These are phyloP conservation scores for Aphodius sticticus DNA, from an alignment of 2,888 invertebrate genomes.

Conservation along the genomic window DNA sequence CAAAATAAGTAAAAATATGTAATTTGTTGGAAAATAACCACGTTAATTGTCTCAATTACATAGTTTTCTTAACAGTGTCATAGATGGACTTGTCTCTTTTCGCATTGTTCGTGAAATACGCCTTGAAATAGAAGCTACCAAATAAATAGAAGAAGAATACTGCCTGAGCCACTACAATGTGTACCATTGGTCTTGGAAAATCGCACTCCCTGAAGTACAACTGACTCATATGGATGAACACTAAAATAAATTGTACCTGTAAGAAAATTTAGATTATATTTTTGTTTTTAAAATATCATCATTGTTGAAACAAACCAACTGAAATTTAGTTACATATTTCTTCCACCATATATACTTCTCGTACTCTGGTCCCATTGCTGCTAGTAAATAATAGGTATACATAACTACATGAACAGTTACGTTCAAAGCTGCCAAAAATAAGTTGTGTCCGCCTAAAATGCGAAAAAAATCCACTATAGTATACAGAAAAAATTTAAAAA, in stretches of 20 bases:
- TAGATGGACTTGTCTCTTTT: background rate
- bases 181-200: constrained; percentile 4
- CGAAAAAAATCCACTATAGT: constrained; percentile 60
- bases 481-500: constrained; percentile 69
- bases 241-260: constrained; percentile 73
- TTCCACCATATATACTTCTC: constrained; percentile 91
- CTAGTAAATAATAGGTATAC: constrained; percentile 85
- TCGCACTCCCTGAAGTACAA: constrained; percentile 22
- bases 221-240: constrained; percentile 66
- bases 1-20: background rate
- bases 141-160: constrained; percentile 12
- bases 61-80: background rate
- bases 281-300: background rate
- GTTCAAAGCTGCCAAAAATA: constrained; percentile 81
- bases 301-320: constrained; percentile 51
- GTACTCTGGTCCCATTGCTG: constrained; percentile 81
- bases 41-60: background rate
- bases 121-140: constrained; percentile 4
- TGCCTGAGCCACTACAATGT: background rate
- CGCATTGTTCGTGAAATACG: background rate
- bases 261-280: constrained; percentile 41
- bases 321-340: constrained; percentile 80
- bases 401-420: constrained; percentile 86
- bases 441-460: constrained; percentile 81
- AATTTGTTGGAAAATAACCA: too few relatives aligned